Evolutionary conservation across 2,888 invertebrate species (phyloP).

Genomic region (Drosophila barbarae): DNA sequence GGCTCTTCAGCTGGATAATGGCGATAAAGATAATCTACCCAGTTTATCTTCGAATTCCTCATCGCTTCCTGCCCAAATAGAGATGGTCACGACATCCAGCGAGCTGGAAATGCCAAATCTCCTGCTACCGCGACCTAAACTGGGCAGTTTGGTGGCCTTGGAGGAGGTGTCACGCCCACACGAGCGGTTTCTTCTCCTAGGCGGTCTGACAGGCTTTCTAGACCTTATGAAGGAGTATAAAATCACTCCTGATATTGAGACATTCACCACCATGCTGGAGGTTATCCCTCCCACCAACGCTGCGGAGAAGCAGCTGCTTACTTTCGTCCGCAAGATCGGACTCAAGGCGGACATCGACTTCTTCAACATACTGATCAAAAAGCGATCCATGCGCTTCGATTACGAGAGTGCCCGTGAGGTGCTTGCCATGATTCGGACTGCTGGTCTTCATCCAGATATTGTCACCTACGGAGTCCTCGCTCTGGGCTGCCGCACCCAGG

Average conservation of each 20-base stretch:
- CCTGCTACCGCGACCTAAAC: slow-evolving; percentile 82
- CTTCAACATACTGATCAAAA: slow-evolving; percentile 92
- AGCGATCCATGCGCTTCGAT: slow-evolving; percentile 85
- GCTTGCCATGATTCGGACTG: slow-evolving; percentile 81
- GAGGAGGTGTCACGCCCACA: slow-evolving; percentile 82
- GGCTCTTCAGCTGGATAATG: not conserved
- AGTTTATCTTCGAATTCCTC: not conserved
- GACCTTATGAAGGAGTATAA: slow-evolving; percentile 85
- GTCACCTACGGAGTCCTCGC: slow-evolving; percentile 93
- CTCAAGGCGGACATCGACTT: slow-evolving; percentile 89
- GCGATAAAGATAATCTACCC: slow-evolving; percentile 5
- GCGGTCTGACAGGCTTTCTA: slow-evolving; percentile 89
- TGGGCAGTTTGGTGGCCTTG: slow-evolving; percentile 83
- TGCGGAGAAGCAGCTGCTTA: slow-evolving; percentile 86
- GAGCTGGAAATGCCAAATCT: slow-evolving; percentile 83
- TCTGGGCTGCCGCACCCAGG: slow-evolving; percentile 85
- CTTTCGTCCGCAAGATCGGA: slow-evolving; percentile 82
- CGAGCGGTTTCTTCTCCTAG: slow-evolving; percentile 86
- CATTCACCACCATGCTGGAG: slow-evolving; percentile 88
- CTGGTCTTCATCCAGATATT: slow-evolving; percentile 84
- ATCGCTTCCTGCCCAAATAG: slow-evolving; percentile 7
- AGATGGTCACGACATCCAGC: slow-evolving; percentile 1
- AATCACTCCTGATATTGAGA: slow-evolving; percentile 88
- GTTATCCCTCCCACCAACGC: slow-evolving; percentile 84
- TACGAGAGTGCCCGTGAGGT: slow-evolving; percentile 86